phyloP scores from a whole-genome alignment of 2,797 vertebrate genomes.

The Anguilla pacifica region DNA sequence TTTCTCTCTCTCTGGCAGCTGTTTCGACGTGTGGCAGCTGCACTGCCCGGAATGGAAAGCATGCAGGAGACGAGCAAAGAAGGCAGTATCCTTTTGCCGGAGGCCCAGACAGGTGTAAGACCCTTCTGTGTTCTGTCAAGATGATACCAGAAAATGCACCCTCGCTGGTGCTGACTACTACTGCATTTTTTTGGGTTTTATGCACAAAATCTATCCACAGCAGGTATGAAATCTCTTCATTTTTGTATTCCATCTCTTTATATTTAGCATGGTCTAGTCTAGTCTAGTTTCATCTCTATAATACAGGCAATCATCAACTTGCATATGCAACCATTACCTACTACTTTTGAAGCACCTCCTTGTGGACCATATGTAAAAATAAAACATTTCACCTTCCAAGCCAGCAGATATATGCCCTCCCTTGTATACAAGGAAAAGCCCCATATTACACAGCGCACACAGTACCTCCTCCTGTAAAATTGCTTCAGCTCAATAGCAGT shows the following conservation, averaged over 20 bases:
- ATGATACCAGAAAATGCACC: background rate
- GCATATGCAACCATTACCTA: background rate
- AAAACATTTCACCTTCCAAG: background rate
- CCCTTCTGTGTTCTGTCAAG: background rate
- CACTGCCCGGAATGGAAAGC: conserved; percentile 68
- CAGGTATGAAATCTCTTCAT: background rate
- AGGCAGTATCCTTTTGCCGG: conserved; percentile 64
- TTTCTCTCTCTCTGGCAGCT: conserved; percentile 48
- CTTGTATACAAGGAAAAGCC: background rate
- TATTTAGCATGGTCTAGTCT: background rate
- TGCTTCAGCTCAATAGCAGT: background rate
- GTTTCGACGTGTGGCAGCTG: conserved; percentile 66
- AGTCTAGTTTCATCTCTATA: background rate
- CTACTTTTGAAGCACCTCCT: background rate
- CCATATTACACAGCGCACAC: background rate
- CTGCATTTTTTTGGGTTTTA: background rate
- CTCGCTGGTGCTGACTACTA: background rate
- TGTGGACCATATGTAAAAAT: background rate
- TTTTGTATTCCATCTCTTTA: too few relatives aligned
- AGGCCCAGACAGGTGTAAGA: too few relatives aligned
- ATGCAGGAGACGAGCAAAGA: conserved; percentile 69
- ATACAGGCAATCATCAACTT: background rate
- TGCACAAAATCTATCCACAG: background rate
- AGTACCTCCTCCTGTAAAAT: background rate
- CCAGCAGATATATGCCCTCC: background rate